Evolutionary conservation across 1,140 invertebrate species (phyloP), one percentile per base, ranked within the genome.

Genomic region (Bombus waltoni): DNA sequence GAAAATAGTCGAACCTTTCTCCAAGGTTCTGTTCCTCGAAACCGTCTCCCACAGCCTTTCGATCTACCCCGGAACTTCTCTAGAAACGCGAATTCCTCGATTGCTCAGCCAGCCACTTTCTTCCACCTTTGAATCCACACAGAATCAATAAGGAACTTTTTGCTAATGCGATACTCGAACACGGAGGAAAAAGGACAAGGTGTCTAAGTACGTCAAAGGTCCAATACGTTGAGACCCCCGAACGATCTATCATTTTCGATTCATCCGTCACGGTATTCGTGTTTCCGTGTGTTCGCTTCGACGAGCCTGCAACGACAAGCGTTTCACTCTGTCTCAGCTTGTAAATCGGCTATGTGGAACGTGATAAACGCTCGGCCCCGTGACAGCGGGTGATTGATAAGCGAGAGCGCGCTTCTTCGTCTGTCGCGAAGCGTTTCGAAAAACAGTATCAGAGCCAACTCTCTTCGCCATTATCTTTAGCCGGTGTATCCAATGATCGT

Each of bases 301-400:
- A 28, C 9, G 1, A 42, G 32, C 25, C 18, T 2, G n/a, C 22
- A 47, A 66, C 70, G 59, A 32, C 44, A 71, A 66, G 28, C 77
- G 80, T 65, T 83, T 82, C 85, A 57, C 53, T 66, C 47, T 44
- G 32, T 53, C 44, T 71, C 47, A 65, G 1, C 68, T 70, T 38
- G 71, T 83, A 86, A 89, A 89, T 71, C 76, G 62, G 57, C 35
- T 15, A 10, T 28, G 35, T 47, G 62, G 38, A 87, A 83, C 75
- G 66, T 59, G 70, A 85, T 42, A 62, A 62, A 79, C 42, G 59
- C 42, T 40, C 47, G 38, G 32, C 18, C 15, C 22, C 8, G 32
- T 74, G 86, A 81, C 86, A 74, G 72, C 73, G 35, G 10, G 70
- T 82, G 70, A 86, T 86, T 75, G 79, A 86, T 86, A 89, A 83